These are phyloP conservation scores for Heliconius ethilla DNA, from an alignment of 2,888 invertebrate genomes.

Conservation along the genomic window DNA sequence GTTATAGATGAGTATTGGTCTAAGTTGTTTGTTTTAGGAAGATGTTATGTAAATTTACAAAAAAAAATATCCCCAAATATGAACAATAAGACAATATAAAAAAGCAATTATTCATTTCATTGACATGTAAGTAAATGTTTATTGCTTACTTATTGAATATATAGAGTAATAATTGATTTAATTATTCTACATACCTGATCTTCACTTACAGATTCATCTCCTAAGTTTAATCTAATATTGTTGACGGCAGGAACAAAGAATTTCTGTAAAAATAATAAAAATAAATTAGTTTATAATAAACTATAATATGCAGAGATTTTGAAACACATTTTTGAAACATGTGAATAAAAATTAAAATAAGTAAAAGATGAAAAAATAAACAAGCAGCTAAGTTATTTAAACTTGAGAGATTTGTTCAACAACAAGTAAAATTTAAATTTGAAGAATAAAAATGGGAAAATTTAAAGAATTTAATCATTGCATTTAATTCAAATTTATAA, in stretches of 20 bases:
- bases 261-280: constrained; percentile 80
- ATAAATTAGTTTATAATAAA: background rate
- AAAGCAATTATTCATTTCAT: too few species aligned
- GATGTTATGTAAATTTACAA: too few species aligned
- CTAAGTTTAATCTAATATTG: constrained; percentile 88
- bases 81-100: too few species aligned
- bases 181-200: constrained; percentile 81
- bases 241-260: constrained; percentile 90
- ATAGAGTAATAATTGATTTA: background rate
- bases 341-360: background rate
- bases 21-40: too few species aligned
- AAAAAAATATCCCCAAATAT: too few species aligned
- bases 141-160: too few species aligned
- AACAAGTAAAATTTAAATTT: background rate
- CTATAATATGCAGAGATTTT: background rate
- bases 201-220: constrained; percentile 87
- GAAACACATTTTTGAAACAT: background rate
- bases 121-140: too few species aligned
- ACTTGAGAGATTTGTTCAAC: background rate
- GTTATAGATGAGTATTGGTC: too few species aligned
- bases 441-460: too few species aligned
- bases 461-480: too few species aligned
- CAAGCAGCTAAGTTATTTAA: background rate
- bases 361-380: background rate
- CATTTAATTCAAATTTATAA: too few species aligned